These are phyloP conservation scores for Muscina levida DNA, from an alignment of 2,888 invertebrate species.

Conservation along the genomic window DNA sequence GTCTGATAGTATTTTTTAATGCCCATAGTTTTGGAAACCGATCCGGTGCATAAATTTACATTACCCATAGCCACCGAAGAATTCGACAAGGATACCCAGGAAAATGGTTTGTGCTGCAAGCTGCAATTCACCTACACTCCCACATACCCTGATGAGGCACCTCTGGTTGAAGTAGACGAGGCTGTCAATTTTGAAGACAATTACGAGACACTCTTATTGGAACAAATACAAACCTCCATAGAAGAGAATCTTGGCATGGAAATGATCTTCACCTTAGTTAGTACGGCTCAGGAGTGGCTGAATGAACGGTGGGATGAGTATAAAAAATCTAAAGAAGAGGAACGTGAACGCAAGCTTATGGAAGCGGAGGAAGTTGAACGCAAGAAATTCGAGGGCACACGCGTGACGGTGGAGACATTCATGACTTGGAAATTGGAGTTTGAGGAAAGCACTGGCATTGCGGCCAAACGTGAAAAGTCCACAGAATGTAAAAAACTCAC, in stretches of 20 bases:
- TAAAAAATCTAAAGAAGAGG: slow-evolving; percentile 87
- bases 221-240: slow-evolving; percentile 83
- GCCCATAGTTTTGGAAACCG: slow-evolving; percentile 85
- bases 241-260: slow-evolving; percentile 97
- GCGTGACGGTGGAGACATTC: slow-evolving; percentile 97
- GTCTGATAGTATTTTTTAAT: no score
- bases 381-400: slow-evolving; percentile 97
- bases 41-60: slow-evolving; percentile 88
- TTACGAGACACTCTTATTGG: slow-evolving; percentile 84
- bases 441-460: slow-evolving; percentile 92
- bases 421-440: slow-evolving; percentile 96
- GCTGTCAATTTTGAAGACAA: slow-evolving; percentile 88
- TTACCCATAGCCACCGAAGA: slow-evolving; percentile 92
- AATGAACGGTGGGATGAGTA: slow-evolving; percentile 91
- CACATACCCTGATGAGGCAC: slow-evolving; percentile 94
- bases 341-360: slow-evolving; percentile 83
- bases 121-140: slow-evolving; percentile 91
- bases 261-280: slow-evolving; percentile 97
- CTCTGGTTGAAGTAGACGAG: slow-evolving; percentile 89
- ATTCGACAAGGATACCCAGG: slow-evolving; percentile 83
- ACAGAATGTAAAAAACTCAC: slow-evolving; percentile 91
- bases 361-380: slow-evolving; percentile 94
- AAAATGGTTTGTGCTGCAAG: slow-evolving; percentile 86
- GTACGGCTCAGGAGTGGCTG: slow-evolving; percentile 95
- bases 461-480: slow-evolving; percentile 86